Percentiles rank a stretch among this genome's conserved stretches.
Conservation (phyloP, 2,113 vertebrate genomes). For the Phaetusa simplex region DNA sequence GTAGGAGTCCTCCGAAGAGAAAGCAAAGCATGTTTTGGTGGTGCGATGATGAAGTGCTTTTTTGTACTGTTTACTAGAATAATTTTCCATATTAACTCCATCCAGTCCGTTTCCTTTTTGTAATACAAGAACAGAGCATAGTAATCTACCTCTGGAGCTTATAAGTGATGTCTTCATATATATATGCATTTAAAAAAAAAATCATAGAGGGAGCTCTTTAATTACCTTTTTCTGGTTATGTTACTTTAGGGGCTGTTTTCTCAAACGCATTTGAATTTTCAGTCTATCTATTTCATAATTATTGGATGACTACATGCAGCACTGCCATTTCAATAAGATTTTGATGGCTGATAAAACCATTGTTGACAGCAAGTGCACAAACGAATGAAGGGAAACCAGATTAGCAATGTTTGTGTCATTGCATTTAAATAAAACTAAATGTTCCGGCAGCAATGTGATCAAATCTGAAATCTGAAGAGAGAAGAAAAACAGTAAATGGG, state of each 20-base stretch:
- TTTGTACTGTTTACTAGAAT: slow-evolving; percentile 49
- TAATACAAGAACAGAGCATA: slow-evolving; percentile 13
- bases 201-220: slow-evolving; percentile 43
- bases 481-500: slow-evolving; percentile 11
- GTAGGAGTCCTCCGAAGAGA: slow-evolving; percentile 53
- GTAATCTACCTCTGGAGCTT: slow-evolving; percentile 24
- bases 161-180: slow-evolving; percentile 44
- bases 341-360: slow-evolving; percentile 72
- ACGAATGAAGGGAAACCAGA: slow-evolving; percentile 63
- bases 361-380: slow-evolving; percentile 64
- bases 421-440: slow-evolving; percentile 71
- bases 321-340: slow-evolving; percentile 74
- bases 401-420: slow-evolving; percentile 62
- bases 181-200: background rate
- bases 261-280: slow-evolving; percentile 68
- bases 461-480: slow-evolving; percentile 37
- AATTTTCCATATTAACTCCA: slow-evolving; percentile 38
- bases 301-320: slow-evolving; percentile 61
- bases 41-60: slow-evolving; percentile 12
- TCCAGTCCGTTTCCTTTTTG: background rate
- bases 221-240: slow-evolving; percentile 69
- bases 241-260: slow-evolving; percentile 59
- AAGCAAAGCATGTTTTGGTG: slow-evolving; percentile 51
- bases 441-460: slow-evolving; percentile 28
- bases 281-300: slow-evolving; percentile 73